phyloP scores from a whole-genome alignment of 2,113 vertebrate genomes.

The Tachycineta bicolor region DNA sequence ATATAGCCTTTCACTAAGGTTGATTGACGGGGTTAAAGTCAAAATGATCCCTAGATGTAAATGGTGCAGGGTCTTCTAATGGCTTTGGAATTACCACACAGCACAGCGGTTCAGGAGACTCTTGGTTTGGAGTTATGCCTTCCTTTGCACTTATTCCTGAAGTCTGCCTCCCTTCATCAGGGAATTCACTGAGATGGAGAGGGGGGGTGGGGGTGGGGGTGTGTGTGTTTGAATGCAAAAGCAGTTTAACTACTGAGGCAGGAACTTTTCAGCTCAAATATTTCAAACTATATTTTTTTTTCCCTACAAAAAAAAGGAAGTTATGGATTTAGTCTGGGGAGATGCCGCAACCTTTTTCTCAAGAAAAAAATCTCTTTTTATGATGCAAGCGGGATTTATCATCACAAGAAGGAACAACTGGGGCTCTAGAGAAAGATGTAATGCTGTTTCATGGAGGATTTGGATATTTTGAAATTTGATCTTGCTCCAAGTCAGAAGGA shows the following conservation, averaged over 20 bases:
- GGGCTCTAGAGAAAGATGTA: neutral
- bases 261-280: neutral
- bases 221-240: neutral
- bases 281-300: neutral
- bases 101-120: neutral
- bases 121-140: neutral
- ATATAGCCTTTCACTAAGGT: neutral
- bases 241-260: neutral
- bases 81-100: neutral
- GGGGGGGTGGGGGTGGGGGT: rapidly evolving
- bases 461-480: constrained; percentile 42
- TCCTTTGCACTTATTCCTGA: neutral
- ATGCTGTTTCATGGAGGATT: constrained; percentile 55
- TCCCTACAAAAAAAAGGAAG: neutral
- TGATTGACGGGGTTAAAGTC: neutral
- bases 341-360: neutral
- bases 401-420: neutral
- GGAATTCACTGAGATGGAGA: neutral
- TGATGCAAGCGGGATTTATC: constrained; percentile 11
- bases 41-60: neutral
- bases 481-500: constrained; percentile 42
- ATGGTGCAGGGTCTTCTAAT: neutral
- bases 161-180: neutral
- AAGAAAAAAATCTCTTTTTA: neutral
- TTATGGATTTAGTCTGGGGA: neutral